Conservation (phyloP, 2,888 invertebrate species). For the Orgyia antiqua region DNA sequence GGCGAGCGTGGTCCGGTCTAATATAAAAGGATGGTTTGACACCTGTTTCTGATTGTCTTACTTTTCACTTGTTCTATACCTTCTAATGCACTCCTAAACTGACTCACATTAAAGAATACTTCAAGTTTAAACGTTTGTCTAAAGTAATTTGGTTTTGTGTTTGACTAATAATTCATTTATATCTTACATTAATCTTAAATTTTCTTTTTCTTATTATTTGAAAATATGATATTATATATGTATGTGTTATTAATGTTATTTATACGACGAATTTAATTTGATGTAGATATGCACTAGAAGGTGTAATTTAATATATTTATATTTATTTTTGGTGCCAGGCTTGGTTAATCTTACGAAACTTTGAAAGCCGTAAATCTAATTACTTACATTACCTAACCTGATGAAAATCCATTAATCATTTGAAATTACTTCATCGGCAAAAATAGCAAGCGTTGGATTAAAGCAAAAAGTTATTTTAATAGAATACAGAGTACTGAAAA, state of each 20-base stretch:
- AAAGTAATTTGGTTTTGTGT: too few relatives aligned
- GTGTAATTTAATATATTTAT: too few relatives aligned
- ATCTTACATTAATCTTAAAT: too few relatives aligned
- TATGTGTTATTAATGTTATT: not conserved
- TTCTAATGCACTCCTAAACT: too few relatives aligned
- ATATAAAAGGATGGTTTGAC: slow-evolving; percentile 65
- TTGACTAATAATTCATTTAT: too few relatives aligned
- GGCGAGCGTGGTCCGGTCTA: slow-evolving; percentile 57
- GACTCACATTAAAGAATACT: slow-evolving; percentile 1
- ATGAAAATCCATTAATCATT: slow-evolving; percentile 5
- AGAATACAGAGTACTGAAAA: not conserved
- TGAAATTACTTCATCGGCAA: slow-evolving; percentile 2
- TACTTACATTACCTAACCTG: not conserved
- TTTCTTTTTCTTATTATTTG: too few relatives aligned
- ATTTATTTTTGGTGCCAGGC: too few relatives aligned
- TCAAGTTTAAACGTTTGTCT: too few relatives aligned
- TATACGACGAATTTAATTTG: not conserved
- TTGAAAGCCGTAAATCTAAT: slow-evolving; percentile 6
- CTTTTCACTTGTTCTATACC: slow-evolving; percentile 16
- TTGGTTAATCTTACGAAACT: not conserved
- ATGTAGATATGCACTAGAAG: too few relatives aligned
- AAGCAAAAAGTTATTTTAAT: not conserved
- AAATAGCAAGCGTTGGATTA: not conserved
- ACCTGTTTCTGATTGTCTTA: slow-evolving; percentile 53
- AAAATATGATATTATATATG: too few relatives aligned